These are phyloP conservation scores for Trichogramma pretiosum DNA, from an alignment of 1,140 invertebrate genomes.

Conservation along the genomic window DNA sequence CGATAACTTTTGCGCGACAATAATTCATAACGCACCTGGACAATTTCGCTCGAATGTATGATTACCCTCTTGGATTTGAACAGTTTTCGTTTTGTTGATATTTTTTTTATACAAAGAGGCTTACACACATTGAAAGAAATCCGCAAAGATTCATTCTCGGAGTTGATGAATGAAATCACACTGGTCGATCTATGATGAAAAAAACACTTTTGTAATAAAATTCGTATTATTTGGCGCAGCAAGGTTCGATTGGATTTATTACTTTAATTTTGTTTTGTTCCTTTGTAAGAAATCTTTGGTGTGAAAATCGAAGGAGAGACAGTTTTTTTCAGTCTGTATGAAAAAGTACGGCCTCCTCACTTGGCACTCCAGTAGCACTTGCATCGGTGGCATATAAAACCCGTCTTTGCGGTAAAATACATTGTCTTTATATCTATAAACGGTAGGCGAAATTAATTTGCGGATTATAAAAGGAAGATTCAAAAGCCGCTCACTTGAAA, in stretches of 20 bases:
- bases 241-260: no score
- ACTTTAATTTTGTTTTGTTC: conserved; percentile 7
- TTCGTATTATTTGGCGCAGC: no score
- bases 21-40: no score
- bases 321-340: conserved; percentile 6
- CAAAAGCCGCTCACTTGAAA: conserved; percentile 19
- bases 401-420: conserved; percentile 19
- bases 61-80: not conserved
- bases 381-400: conserved; percentile 13
- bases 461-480: not conserved
- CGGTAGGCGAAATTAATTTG: no score
- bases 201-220: no score
- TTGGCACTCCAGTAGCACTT: conserved; percentile 18
- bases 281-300: conserved; percentile 11
- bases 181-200: no score
- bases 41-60: conserved; percentile 11
- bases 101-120: conserved; percentile 17
- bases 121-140: conserved; percentile 11
- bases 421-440: conserved; percentile 19
- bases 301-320: conserved; percentile 19
- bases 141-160: not conserved
- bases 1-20: no score
- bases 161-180: conserved; percentile 20
- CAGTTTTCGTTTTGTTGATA: not conserved
- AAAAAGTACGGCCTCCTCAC: conserved; percentile 8